These are phyloP conservation scores for Dioctria rufipes DNA, from an alignment of 2,888 invertebrate species.

Conservation along the genomic window DNA sequence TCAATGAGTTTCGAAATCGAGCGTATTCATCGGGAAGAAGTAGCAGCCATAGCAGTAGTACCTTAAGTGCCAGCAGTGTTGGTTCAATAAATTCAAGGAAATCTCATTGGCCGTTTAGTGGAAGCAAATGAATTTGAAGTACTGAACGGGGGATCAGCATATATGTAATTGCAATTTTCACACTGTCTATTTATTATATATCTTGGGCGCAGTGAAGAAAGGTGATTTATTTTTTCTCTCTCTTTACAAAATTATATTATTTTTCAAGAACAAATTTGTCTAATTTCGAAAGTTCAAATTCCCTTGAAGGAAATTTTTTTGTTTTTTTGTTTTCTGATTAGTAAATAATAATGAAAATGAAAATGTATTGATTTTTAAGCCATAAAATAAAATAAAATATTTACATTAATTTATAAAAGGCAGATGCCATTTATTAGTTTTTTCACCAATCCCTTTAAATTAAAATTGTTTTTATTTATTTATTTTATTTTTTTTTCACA, in stretches of 20 bases:
- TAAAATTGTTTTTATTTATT: too few relatives aligned
- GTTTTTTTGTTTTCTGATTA: conserved; percentile 1
- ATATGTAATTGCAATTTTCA: conserved; percentile 22
- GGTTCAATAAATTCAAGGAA: conserved; percentile 59
- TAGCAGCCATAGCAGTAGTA: conserved; percentile 60
- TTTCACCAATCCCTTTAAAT: too few relatives aligned
- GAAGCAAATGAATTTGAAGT: conserved; percentile 53
- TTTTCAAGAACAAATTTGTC: conserved; percentile 24
- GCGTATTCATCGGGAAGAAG: conserved; percentile 60
- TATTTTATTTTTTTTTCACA: too few relatives aligned
- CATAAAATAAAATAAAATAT: conserved; percentile 29
- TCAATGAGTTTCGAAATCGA: conserved; percentile 59
- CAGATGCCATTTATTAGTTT: not conserved
- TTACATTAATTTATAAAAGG: conserved; percentile 22
- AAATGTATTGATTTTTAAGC: conserved; percentile 13
- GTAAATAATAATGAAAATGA: conserved; percentile 21
- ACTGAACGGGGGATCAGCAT: not conserved
- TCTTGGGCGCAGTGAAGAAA: not conserved
- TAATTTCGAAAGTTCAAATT: conserved; percentile 1
- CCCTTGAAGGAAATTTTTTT: not conserved
- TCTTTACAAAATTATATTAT: not conserved
- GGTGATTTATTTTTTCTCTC: too few relatives aligned
- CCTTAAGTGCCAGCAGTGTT: conserved; percentile 59
- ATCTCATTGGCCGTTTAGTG: conserved; percentile 61
- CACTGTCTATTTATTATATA: conserved; percentile 20